Base-by-base conservation (phyloP, 1,140 invertebrate genomes). In the Elymnias hypermnestra region DNA sequence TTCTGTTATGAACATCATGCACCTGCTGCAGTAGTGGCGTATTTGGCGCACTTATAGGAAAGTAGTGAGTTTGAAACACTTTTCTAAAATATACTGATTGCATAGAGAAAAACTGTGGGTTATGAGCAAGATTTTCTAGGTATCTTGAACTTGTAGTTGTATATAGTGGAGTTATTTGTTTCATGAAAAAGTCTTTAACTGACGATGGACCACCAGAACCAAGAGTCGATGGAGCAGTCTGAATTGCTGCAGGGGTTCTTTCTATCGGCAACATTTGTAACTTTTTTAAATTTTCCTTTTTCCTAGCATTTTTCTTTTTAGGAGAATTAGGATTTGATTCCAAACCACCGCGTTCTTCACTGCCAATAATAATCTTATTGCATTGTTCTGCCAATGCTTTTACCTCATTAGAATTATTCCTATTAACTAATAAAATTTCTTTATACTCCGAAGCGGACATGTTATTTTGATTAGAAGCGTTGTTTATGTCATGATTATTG, bases 121-220 rank as follows among this genome's bases (percentile, higher is more conserved):
- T 72, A 47, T 76, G 48, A 35, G 53, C 48, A 14, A 81, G 35
- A 44, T 83, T 82, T 61, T 83, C 73, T 19, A 85, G 44, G 53
- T 81, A 77, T 15, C 67, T 68, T 13, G 78, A 57, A 54, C 60
- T 73, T 12, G 57, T 57, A 46, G 35, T 51, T 18, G 64, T 64
- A 68, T 83, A 79, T 48, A 82, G 53, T 4, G 74, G 72, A 12
- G 60, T 57, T 35, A 79, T 54, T 41, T 75, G 67, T 9, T 58
- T 60, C 5, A 56, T 7, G 41, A 81, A 76, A 39, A 67, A 57
- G 8, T 76, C 67, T 15, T 79, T 66, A 12, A 78, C 44, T 8
- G 66, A 37, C 35, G 26, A 47, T 1, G 18, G 21, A 13, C 45
- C 39, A 22, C 42, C 52, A 12, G 45, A 37, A 29, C 26, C 44